These are phyloP conservation scores for Gyps fulvus DNA, from an alignment of 2,113 vertebrate genomes.

Conservation along the genomic window DNA sequence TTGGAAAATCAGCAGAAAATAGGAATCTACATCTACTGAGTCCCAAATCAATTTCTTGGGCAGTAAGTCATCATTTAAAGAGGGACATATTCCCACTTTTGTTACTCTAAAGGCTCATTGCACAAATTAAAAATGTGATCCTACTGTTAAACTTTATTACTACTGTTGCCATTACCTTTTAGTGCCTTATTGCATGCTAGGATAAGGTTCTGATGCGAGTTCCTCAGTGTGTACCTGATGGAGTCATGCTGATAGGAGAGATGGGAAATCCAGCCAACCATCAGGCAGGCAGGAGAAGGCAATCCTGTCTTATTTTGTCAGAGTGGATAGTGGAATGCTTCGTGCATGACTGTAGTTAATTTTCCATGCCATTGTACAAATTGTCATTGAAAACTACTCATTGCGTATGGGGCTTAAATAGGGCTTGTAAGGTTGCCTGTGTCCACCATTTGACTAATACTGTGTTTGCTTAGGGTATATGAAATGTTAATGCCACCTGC, in stretches of 20 bases:
- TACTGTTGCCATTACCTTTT: not conserved
- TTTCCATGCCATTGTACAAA: not conserved
- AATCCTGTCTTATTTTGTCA: not conserved
- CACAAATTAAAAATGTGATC: not conserved
- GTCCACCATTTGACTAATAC: rapidly evolving
- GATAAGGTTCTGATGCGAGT: not conserved
- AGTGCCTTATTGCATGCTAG: not conserved
- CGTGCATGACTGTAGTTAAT: not conserved
- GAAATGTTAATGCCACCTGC: not conserved
- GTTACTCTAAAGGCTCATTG: not conserved
- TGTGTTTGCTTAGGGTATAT: not conserved
- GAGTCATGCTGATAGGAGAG: not conserved
- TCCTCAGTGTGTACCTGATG: not conserved
- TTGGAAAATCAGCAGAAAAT: not conserved
- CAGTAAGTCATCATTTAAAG: not conserved
- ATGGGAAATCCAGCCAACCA: not conserved
- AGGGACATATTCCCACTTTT: not conserved
- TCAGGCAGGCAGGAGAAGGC: not conserved
- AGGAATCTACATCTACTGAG: not conserved
- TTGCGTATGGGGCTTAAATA: not conserved
- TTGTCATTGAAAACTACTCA: not conserved
- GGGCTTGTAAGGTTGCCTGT: not conserved
- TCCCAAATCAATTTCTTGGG: not conserved
- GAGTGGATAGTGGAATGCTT: not conserved
- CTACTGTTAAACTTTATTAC: not conserved